Conservation (phyloP, 2,888 invertebrate species). For the Muschampia plurimacula region DNA sequence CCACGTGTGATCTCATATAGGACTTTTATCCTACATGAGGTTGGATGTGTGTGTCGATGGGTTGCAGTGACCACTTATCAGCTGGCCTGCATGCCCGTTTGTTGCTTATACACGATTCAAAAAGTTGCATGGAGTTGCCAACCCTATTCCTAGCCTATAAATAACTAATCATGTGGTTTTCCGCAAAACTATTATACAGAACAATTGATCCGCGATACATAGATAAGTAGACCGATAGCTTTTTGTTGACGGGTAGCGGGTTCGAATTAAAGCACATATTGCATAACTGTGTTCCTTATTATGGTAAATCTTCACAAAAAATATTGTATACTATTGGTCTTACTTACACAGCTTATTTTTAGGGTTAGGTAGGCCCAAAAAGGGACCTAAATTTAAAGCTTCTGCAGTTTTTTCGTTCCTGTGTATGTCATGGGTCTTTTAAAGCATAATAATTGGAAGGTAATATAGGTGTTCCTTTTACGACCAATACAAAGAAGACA, state of each 20-base stretch:
- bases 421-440: too few species aligned
- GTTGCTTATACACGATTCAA: too few species aligned
- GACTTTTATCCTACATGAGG: too few species aligned
- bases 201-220: slow-evolving; percentile 31
- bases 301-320: slow-evolving; percentile 15
- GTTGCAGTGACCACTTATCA: too few species aligned
- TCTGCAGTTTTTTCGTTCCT: too few species aligned
- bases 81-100: too few species aligned
- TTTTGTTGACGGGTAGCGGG: slow-evolving; percentile 29
- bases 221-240: slow-evolving; percentile 19
- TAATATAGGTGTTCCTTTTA: too few species aligned
- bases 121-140: not conserved
- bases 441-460: too few species aligned
- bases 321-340: not conserved
- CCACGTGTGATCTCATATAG: too few species aligned
- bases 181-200: slow-evolving; percentile 30
- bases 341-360: not conserved
- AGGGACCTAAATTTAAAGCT: too few species aligned
- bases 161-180: slow-evolving; percentile 29
- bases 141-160: slow-evolving; percentile 19
- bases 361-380: not conserved
- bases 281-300: slow-evolving; percentile 8
- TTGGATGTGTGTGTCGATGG: too few species aligned
- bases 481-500: too few species aligned
- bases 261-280: slow-evolving; percentile 9